A percentile compares a stretch with the other conserved stretches of the same genome.
Conservation (phyloP, 2,797 vertebrate species). For the Protonibea diacanthus region DNA sequence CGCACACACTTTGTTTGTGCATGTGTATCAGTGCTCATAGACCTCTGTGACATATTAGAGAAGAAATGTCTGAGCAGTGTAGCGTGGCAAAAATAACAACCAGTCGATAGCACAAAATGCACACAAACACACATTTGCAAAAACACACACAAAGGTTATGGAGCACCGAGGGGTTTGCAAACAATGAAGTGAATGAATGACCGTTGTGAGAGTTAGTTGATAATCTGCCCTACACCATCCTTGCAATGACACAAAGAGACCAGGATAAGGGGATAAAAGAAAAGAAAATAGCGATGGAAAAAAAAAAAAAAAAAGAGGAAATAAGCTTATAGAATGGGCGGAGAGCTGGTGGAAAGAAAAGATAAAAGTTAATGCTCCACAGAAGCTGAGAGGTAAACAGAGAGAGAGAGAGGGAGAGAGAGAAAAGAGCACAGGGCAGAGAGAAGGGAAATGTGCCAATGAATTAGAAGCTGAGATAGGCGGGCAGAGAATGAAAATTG, state of each 20-base stretch:
- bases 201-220: constrained; percentile 48
- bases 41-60: constrained; percentile 46
- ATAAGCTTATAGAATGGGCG: constrained; percentile 55
- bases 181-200: constrained; percentile 59
- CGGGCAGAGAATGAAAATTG: constrained; percentile 41
- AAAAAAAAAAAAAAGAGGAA: constrained; percentile 43
- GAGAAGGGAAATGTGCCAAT: constrained; percentile 43
- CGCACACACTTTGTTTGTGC: constrained; percentile 46
- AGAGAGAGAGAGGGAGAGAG: constrained; percentile 15
- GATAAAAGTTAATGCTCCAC: constrained; percentile 61
- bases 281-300: constrained; percentile 43
- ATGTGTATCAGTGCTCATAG: constrained; percentile 45
- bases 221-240: constrained; percentile 59
- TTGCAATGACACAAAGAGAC: constrained; percentile 48
- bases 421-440: constrained; percentile 21
- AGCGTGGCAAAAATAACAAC: constrained; percentile 47
- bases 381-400: constrained; percentile 64
- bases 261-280: constrained; percentile 52
- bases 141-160: constrained; percentile 60
- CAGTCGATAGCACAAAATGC: constrained; percentile 23
- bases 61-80: constrained; percentile 48
- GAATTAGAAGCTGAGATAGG: constrained; percentile 52
- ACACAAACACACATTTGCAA: constrained; percentile 10
- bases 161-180: constrained; percentile 44
- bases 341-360: constrained; percentile 47